A percentile compares a stretch with the other conserved stretches of the same genome.
phyloP scores from a whole-genome alignment of 2,888 invertebrate species.

The Cetonia aurata region DNA sequence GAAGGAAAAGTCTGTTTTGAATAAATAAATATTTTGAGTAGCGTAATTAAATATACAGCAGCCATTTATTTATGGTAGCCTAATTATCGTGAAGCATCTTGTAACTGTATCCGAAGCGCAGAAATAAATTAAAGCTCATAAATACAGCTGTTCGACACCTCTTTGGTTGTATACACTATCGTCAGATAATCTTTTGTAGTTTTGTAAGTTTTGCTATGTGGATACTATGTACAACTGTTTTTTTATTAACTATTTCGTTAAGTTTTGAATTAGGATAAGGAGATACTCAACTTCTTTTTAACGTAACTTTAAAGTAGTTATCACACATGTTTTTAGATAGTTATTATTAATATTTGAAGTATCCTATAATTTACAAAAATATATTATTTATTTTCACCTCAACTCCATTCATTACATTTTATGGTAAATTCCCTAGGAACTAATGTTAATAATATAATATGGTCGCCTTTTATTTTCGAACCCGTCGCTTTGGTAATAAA shows the following conservation, averaged over 20 bases:
- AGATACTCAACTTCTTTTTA: not conserved
- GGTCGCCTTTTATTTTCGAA: slow-evolving; percentile 15
- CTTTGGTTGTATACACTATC: slow-evolving; percentile 60
- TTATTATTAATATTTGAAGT: not conserved
- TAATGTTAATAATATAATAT: slow-evolving; percentile 45
- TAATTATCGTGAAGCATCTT: slow-evolving; percentile 21
- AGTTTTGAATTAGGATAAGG: slow-evolving; percentile 15
- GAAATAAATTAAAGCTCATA: slow-evolving; percentile 66
- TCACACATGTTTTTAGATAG: slow-evolving; percentile 10
- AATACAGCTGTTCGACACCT: slow-evolving; percentile 64
- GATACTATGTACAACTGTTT: slow-evolving; percentile 22
- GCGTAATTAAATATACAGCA: slow-evolving; percentile 20
- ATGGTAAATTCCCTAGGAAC: slow-evolving; percentile 49
- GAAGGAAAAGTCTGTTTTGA: not conserved
- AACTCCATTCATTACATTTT: slow-evolving; percentile 17
- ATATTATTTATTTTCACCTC: slow-evolving; percentile 5
- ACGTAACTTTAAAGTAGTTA: slow-evolving; percentile 1
- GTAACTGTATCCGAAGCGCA: slow-evolving; percentile 39
- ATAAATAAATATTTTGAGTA: slow-evolving; percentile 30
- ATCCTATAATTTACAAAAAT: not conserved
- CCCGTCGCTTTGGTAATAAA: slow-evolving; percentile 45
- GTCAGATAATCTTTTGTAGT: slow-evolving; percentile 1
- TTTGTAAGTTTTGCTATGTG: slow-evolving; percentile 16
- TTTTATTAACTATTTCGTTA: not conserved
- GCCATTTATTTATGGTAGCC: slow-evolving; percentile 5